Conservation (phyloP, 2,113 vertebrate genomes). For the Hyla sarda region DNA sequence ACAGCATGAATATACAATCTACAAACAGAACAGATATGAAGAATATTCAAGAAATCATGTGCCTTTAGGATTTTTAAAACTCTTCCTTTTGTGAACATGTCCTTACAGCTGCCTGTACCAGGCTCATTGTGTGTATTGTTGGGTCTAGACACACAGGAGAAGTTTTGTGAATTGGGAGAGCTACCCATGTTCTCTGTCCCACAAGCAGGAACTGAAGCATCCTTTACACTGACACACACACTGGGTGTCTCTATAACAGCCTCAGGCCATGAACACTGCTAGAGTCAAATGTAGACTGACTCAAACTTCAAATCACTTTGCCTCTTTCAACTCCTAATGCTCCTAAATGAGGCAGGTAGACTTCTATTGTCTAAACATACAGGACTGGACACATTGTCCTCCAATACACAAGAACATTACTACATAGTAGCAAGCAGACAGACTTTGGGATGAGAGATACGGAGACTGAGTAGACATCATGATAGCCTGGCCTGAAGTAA, state of each 20-base stretch:
- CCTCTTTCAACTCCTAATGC: constrained; percentile 48
- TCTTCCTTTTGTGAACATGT: not conserved
- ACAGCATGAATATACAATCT: too few relatives aligned
- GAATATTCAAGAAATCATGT: too few relatives aligned
- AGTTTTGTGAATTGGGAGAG: constrained; percentile 37
- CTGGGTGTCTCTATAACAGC: not conserved
- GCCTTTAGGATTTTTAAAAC: not conserved
- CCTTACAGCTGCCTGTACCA: not conserved
- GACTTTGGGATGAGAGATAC: not conserved
- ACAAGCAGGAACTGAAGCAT: constrained; percentile 37
- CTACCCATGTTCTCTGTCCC: not conserved
- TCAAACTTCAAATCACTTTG: constrained; percentile 4
- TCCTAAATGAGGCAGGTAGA: constrained; percentile 29
- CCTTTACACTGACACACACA: constrained; percentile 21
- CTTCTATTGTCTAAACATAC: constrained; percentile 34
- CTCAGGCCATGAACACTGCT: constrained; percentile 36
- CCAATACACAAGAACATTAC: constrained; percentile 19
- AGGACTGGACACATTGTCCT: constrained; percentile 10
- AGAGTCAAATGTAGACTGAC: constrained; percentile 32
- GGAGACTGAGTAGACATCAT: not conserved
- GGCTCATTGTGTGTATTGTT: constrained; percentile 23
- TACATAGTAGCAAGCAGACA: not conserved
- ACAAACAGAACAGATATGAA: too few relatives aligned
- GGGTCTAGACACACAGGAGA: constrained; percentile 23
- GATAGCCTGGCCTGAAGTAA: not conserved